These are phyloP conservation scores for Columbina picui DNA, from an alignment of 2,113 vertebrate genomes.

Conservation along the genomic window DNA sequence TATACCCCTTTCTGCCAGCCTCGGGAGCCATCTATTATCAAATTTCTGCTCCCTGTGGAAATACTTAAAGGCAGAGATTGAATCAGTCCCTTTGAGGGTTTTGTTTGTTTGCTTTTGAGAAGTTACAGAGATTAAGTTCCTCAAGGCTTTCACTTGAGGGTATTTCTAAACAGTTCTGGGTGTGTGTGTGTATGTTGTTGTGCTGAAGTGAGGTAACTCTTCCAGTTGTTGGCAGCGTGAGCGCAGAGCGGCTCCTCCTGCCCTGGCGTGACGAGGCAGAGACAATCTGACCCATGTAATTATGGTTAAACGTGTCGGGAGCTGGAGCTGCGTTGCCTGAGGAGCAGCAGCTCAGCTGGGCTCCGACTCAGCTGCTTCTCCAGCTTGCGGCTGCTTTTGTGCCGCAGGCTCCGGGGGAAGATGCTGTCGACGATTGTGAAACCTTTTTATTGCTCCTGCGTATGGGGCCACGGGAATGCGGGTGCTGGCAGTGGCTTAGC, in stretches of 20 bases:
- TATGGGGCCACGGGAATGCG: background rate
- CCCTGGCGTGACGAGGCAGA: background rate
- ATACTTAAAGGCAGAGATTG: background rate
- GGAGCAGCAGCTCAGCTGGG: constrained; percentile 4
- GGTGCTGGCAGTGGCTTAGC: background rate
- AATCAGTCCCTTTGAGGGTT: background rate
- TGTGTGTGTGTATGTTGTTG: background rate
- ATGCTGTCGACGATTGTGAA: background rate
- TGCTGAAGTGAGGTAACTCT: background rate
- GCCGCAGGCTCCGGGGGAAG: background rate
- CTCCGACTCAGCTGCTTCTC: constrained; percentile 2
- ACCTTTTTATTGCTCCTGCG: background rate
- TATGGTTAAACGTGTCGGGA: constrained; percentile 14
- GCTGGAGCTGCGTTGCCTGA: background rate
- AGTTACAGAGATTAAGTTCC: background rate
- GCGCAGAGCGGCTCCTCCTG: background rate
- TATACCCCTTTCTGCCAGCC: constrained; percentile 8
- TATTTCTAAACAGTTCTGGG: background rate
- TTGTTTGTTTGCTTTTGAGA: background rate
- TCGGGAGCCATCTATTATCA: background rate
- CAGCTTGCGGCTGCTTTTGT: background rate
- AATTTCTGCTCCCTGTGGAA: constrained; percentile 21
- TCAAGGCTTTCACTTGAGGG: background rate
- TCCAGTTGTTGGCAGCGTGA: background rate
- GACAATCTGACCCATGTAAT: constrained; percentile 19